Conservation (phyloP, 2,888 invertebrate genomes). For the Chloromyia formosa region DNA sequence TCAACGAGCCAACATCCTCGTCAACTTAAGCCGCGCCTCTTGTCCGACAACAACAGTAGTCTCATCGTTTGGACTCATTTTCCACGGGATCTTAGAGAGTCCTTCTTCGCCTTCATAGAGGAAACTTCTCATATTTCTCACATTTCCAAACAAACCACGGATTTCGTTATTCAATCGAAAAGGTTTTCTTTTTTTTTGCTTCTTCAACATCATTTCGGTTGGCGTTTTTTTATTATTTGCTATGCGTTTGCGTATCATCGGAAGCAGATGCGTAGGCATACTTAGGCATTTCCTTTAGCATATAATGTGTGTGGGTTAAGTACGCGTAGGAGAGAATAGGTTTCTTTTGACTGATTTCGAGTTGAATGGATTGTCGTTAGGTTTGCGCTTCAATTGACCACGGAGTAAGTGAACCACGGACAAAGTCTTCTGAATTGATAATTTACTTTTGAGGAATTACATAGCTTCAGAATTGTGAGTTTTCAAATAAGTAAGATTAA, state of each 20-base stretch:
- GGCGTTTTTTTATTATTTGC: constrained; percentile 29
- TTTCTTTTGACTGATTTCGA: too few relatives aligned
- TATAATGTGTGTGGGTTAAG: background rate
- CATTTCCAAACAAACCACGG: background rate
- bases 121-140: constrained; percentile 35
- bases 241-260: constrained; percentile 40
- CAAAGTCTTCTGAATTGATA: too few relatives aligned
- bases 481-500: too few relatives aligned
- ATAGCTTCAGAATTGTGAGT: too few relatives aligned
- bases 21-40: background rate
- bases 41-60: constrained; percentile 13
- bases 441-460: too few relatives aligned
- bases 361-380: too few relatives aligned
- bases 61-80: background rate
- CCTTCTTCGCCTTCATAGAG: constrained; percentile 13
- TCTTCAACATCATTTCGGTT: constrained; percentile 22
- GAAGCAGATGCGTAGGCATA: constrained; percentile 45
- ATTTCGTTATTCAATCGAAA: constrained; percentile 7
- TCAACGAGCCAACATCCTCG: background rate
- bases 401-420: too few relatives aligned
- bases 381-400: too few relatives aligned
- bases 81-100: background rate
- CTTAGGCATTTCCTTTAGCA: constrained; percentile 29
- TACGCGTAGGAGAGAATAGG: constrained; percentile 13
- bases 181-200: background rate